A percentile compares a stretch with the other conserved stretches of the same genome.
These are phyloP conservation scores for Myotis davidii DNA, from an alignment of 2,113 vertebrate genomes.

Conservation along the genomic window DNA sequence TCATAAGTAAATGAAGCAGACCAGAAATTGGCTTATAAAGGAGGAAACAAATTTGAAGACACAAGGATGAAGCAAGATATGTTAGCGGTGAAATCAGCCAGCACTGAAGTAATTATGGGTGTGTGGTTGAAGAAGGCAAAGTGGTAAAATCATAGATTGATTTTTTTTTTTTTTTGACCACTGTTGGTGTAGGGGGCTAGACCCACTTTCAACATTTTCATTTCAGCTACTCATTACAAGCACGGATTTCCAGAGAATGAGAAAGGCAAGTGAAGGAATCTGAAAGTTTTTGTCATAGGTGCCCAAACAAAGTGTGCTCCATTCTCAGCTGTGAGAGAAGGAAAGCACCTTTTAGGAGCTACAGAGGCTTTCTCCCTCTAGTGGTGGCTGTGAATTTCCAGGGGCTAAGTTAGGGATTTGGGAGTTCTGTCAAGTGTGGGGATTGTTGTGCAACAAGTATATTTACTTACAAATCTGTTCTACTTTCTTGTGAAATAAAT, in stretches of 20 bases:
- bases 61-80: background rate
- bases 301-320: background rate
- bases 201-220: background rate
- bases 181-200: background rate
- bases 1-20: background rate
- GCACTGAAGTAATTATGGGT: background rate
- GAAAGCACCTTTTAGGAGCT: background rate
- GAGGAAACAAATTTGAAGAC: slow-evolving; percentile 25
- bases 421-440: background rate
- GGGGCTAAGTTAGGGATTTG: background rate
- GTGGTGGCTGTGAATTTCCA: background rate
- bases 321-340: background rate
- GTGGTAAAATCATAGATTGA: background rate
- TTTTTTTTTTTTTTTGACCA: background rate
- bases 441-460: background rate
- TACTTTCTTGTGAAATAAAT: slow-evolving; percentile 49
- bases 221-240: background rate
- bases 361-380: background rate
- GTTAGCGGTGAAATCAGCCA: background rate
- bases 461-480: background rate
- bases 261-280: background rate
- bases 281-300: background rate
- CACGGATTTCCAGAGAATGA: background rate
- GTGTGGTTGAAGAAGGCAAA: background rate
- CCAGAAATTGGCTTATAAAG: background rate